Evolutionary conservation across 1,140 invertebrate genomes (phyloP).

Genomic region (Pomacea maculata): DNA sequence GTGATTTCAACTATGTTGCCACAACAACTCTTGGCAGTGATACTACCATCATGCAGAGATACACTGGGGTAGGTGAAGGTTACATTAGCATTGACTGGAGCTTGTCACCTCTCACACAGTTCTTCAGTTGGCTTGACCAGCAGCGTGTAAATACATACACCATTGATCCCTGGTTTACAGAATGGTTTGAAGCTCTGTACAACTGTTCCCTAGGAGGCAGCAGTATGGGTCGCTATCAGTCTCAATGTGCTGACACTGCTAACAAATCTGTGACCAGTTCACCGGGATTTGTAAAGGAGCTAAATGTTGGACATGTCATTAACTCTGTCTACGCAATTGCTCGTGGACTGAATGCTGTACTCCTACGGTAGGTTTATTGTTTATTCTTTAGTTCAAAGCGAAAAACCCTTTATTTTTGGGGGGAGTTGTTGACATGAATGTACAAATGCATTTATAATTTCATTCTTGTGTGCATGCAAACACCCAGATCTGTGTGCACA

Average conservation of each 20-base stretch:
- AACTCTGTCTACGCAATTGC: conserved; percentile 53
- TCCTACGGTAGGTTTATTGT: conserved; percentile 30
- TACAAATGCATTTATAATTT: too few species aligned
- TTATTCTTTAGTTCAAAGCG: background rate
- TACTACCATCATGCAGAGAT: conserved; percentile 29
- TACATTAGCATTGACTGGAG: conserved; percentile 39
- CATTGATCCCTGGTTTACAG: conserved; percentile 59
- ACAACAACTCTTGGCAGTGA: conserved; percentile 31
- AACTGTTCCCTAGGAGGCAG: conserved; percentile 45
- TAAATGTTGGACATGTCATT: conserved; percentile 36
- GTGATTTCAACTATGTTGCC: conserved; percentile 29
- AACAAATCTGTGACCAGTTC: conserved; percentile 27
- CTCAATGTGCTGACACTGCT: conserved; percentile 3
- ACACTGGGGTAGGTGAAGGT: conserved; percentile 41
- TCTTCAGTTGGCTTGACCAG: conserved; percentile 37
- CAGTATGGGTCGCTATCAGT: conserved; percentile 13
- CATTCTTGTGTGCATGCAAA: too few species aligned
- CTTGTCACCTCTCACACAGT: conserved; percentile 34
- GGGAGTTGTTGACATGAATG: too few species aligned
- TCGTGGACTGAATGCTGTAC: conserved; percentile 46
- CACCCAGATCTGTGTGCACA: too few species aligned
- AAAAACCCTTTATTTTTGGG: too few species aligned
- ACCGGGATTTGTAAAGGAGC: conserved; percentile 30
- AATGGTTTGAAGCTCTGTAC: conserved; percentile 53
- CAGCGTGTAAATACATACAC: conserved; percentile 40